Evolutionary conservation across 2,888 invertebrate species (phyloP).

Genomic region (Lordiphosa fenestrarum): DNA sequence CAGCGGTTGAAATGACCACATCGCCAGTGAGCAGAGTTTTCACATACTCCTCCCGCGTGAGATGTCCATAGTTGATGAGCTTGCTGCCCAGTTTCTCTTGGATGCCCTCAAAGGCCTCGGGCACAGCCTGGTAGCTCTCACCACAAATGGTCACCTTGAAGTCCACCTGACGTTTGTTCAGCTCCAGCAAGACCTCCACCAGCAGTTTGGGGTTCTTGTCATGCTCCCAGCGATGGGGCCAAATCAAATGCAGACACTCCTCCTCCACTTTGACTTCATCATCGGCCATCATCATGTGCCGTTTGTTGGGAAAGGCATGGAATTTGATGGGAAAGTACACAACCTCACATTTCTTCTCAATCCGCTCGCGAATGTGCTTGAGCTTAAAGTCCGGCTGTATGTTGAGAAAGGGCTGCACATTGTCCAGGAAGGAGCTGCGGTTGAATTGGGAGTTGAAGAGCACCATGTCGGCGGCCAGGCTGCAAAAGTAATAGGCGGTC

Average conservation of each 20-base stretch:
- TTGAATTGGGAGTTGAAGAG: slow-evolving; percentile 88
- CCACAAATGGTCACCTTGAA: slow-evolving; percentile 84
- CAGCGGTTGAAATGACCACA: slow-evolving; percentile 87
- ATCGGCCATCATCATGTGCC: slow-evolving; percentile 56
- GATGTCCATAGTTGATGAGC: slow-evolving; percentile 84
- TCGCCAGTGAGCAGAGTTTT: slow-evolving; percentile 82
- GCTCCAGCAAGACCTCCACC: slow-evolving; percentile 82
- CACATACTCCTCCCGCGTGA: slow-evolving; percentile 83
- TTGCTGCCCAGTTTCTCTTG: slow-evolving; percentile 80
- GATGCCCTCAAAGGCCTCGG: slow-evolving; percentile 83
- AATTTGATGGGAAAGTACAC: slow-evolving; percentile 84
- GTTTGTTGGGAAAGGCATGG: slow-evolving; percentile 78
- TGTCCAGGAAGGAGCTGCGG: slow-evolving; percentile 84
- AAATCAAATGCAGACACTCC: slow-evolving; percentile 83
- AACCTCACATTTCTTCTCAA: slow-evolving; percentile 84
- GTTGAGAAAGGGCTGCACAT: slow-evolving; percentile 83
- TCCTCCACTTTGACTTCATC: slow-evolving; percentile 28
- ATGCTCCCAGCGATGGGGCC: slow-evolving; percentile 91
- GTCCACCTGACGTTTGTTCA: slow-evolving; percentile 81
- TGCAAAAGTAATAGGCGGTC: slow-evolving; percentile 61
- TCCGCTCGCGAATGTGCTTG: slow-evolving; percentile 81
- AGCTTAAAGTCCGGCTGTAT: slow-evolving; percentile 85
- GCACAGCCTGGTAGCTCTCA: slow-evolving; percentile 83
- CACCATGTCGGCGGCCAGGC: slow-evolving; percentile 85
- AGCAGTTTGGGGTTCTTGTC: slow-evolving; percentile 87